Conservation (phyloP, 2,888 invertebrate species). For the Himalopsyche anomala region DNA sequence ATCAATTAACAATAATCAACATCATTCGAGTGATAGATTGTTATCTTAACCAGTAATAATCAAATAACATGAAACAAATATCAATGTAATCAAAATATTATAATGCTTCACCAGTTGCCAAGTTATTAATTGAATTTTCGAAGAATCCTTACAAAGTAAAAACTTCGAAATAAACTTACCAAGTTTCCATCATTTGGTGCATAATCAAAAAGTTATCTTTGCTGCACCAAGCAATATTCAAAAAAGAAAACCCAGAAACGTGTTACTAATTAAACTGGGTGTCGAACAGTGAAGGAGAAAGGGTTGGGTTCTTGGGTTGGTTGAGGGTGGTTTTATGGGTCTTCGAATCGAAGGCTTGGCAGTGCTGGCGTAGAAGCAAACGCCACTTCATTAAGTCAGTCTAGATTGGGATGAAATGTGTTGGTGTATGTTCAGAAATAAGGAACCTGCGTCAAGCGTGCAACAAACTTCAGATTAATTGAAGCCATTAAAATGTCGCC, state of each 20-base stretch:
- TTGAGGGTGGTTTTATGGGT: slow-evolving; percentile 36
- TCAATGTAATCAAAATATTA: too few species aligned
- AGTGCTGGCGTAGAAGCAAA: slow-evolving; percentile 9
- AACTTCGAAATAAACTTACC: background rate
- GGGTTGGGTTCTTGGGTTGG: background rate
- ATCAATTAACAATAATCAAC: too few species aligned
- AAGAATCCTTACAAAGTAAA: slow-evolving; percentile 24
- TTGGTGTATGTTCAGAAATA: background rate
- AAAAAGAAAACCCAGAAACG: slow-evolving; percentile 15
- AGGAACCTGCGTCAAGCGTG: background rate
- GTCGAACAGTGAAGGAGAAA: background rate
- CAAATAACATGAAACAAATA: too few species aligned
- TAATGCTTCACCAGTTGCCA: too few species aligned
- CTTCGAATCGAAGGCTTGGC: slow-evolving; percentile 24
- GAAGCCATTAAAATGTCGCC: too few species aligned
- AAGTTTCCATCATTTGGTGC: background rate
- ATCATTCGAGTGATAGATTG: too few species aligned
- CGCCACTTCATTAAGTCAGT: slow-evolving; percentile 38
- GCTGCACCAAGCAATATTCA: background rate
- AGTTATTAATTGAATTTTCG: too few species aligned
- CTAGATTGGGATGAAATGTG: slow-evolving; percentile 30
- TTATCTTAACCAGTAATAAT: too few species aligned
- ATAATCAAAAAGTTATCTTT: slow-evolving; percentile 1
- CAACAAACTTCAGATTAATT: background rate
- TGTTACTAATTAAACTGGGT: slow-evolving; percentile 34